These are phyloP conservation scores for Bradypodion pumilum DNA, from an alignment of 2,797 vertebrate species.

Conservation along the genomic window DNA sequence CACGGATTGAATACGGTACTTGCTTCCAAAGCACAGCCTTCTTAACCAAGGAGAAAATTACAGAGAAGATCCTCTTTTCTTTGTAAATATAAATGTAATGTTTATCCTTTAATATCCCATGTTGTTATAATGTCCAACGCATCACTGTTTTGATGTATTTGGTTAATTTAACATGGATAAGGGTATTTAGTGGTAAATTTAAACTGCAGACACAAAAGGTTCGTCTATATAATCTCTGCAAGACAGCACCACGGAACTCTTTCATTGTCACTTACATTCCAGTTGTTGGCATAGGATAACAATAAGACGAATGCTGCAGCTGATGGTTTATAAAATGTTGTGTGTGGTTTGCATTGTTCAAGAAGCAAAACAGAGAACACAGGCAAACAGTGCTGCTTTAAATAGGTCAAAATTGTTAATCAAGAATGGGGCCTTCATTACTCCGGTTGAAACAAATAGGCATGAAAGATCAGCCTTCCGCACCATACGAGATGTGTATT, in stretches of 20 bases:
- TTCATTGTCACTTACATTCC: conserved; percentile 66
- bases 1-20: conserved; percentile 19
- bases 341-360: conserved; percentile 71
- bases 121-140: conserved; percentile 51
- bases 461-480: conserved; percentile 53
- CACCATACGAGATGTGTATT: conserved; percentile 46
- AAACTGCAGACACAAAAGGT: conserved; percentile 65
- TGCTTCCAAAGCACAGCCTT: conserved; percentile 33
- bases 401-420: conserved; percentile 72
- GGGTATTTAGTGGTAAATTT: conserved; percentile 55
- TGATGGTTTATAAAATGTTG: conserved; percentile 70
- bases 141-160: conserved; percentile 60
- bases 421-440: conserved; percentile 62
- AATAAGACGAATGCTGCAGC: conserved; percentile 68
- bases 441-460: conserved; percentile 62
- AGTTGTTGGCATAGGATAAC: conserved; percentile 68
- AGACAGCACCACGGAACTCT: conserved; percentile 57
- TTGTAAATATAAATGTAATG: conserved; percentile 61
- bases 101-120: conserved; percentile 44
- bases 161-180: conserved; percentile 40
- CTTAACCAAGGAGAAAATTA: conserved; percentile 53
- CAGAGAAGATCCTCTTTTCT: conserved; percentile 54
- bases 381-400: conserved; percentile 69
- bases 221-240: conserved; percentile 51
- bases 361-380: conserved; percentile 59